A percentile compares a stretch with the other conserved stretches of the same genome.
Conservation (phyloP, 2,888 invertebrate genomes). For the Calameuta filiformis region DNA sequence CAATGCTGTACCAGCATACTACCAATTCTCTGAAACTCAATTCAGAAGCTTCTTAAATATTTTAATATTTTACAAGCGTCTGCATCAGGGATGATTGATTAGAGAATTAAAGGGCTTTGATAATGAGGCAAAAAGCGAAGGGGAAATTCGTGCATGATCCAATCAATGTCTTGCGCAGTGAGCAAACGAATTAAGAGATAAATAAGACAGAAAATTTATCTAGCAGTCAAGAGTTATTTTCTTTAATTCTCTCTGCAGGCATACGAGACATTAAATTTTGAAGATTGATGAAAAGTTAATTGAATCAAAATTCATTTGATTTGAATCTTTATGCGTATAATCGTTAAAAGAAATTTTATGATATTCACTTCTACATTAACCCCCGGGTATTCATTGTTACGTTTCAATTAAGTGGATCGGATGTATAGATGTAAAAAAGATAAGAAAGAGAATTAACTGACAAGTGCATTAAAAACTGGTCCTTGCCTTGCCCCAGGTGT, state of each 20-base stretch:
- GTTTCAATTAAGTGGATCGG: not conserved
- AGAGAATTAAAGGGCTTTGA: not conserved
- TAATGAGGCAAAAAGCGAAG: not conserved
- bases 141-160: not conserved
- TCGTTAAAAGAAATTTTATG: too few relatives aligned
- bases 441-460: not conserved
- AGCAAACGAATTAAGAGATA: not conserved
- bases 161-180: not conserved
- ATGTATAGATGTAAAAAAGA: not conserved
- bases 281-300: not conserved
- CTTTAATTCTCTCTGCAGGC: not conserved
- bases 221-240: not conserved
- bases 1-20: not conserved
- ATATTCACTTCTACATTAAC: not conserved
- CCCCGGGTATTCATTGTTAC: not conserved
- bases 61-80: not conserved
- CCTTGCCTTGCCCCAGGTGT: not conserved
- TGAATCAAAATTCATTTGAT: not conserved
- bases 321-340: not conserved
- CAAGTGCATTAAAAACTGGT: not conserved
- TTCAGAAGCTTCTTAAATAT: not conserved
- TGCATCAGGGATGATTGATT: not conserved
- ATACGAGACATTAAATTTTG: not conserved
- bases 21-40: not conserved
- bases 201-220: not conserved